phyloP scores from a whole-genome alignment of 2,888 invertebrate genomes.

The Automeris io region DNA sequence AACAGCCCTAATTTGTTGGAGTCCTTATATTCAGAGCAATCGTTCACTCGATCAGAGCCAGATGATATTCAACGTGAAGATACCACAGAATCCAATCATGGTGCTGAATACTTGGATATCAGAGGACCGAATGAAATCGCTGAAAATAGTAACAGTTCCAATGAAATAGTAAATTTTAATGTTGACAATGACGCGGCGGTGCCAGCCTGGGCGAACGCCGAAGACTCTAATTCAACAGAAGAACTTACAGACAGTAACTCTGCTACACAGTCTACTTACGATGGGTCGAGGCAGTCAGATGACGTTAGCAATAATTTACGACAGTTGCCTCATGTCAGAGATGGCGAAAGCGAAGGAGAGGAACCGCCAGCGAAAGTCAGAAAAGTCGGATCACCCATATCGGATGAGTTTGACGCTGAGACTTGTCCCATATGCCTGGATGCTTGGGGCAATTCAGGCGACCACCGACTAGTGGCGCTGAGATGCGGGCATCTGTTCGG shows the following conservation, averaged over 20 bases:
- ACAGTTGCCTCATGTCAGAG: neutral
- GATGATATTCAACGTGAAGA: neutral
- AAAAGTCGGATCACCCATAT: conserved; percentile 33
- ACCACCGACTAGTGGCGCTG: conserved; percentile 90
- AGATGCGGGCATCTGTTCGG: conserved; percentile 97
- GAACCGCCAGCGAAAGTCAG: conserved; percentile 47
- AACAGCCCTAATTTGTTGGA: conserved; percentile 24
- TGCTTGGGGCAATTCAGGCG: conserved; percentile 90
- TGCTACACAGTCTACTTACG: neutral
- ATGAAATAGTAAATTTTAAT: neutral
- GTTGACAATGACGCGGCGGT: neutral
- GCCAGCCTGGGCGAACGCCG: neutral
- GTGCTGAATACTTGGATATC: neutral
- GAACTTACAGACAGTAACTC: neutral
- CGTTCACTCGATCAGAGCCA: neutral
- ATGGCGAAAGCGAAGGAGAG: conserved; percentile 5
- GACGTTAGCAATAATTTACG: neutral
- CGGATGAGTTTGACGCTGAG: conserved; percentile 79
- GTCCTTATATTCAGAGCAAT: neutral
- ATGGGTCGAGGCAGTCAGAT: conserved; percentile 3
- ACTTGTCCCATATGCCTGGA: conserved; percentile 94
- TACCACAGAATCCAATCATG: neutral
- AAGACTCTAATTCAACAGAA: neutral
- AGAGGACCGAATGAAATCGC: neutral
- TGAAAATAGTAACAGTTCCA: conserved; percentile 5